Base-by-base conservation (phyloP, 2,888 invertebrate species). In the Oasisia sp. region DNA sequence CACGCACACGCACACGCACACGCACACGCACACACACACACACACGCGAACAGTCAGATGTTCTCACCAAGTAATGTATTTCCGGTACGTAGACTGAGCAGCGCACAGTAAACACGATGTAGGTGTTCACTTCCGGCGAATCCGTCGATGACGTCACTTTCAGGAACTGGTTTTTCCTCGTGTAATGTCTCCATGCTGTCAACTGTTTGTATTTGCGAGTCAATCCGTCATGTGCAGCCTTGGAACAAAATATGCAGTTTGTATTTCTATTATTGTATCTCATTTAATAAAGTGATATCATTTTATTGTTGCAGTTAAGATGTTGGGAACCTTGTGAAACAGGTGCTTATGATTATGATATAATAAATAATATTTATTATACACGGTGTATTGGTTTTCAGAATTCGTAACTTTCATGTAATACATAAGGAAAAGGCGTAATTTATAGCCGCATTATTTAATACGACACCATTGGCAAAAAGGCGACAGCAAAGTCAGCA, bases 141-240 rank as follows among this genome's bases (percentile, higher is more conserved):
- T 94, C 97, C 0, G 99, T 99, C 93, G 98, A 98, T 0, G 99
- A 99, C 11, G 97, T 97, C 32, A 99, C 97, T 95, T 98, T 98
- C 11, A 99, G 97, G 95, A 98, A 98, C 94, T 98, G 98, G 96
- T 98, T 97, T 93, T 97, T 97, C 0, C 98, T 98, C 92, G 98
- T 98, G 96, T 98, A 97, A 96, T 98, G 98, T n/a, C 94, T 93
- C 32, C 38, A 38, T 1, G 90, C 90, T 45, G 32, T 90, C 90
- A 90, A 32, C 32, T 90, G 32, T 27, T 90, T 32, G 90, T 90
- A 90, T 19, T 38, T 32, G 32, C 90, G 32, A 38, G 19, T 45
- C 38, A 45, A 38, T 19, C 38, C 90, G 90, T 90, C 90, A n/a
- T 90, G 44, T 90, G 32, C 44, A 32, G 90, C 90, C 90, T 90